A percentile compares a stretch with the other conserved stretches of the same genome.
phyloP scores from a whole-genome alignment of 2,888 invertebrate species.

The Conchocele bisecta region DNA sequence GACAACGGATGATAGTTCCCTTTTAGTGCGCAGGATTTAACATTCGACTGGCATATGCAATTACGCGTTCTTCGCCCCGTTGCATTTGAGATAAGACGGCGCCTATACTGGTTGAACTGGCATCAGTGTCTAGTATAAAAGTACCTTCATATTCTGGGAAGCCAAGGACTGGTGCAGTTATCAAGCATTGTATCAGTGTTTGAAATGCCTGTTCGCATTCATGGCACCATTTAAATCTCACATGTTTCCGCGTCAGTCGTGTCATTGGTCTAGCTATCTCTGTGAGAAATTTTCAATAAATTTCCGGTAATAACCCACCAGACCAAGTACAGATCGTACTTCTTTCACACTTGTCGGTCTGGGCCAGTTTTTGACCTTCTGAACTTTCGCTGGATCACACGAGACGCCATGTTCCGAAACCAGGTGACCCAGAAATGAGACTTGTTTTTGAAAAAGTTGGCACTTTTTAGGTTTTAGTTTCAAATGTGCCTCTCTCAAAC shows the following conservation, averaged over 20 bases:
- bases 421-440: slow-evolving; percentile 27
- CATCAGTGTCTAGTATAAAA: slow-evolving; percentile 56
- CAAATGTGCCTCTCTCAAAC: slow-evolving; percentile 12
- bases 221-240: slow-evolving; percentile 24
- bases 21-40: slow-evolving; percentile 31
- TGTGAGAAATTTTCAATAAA: slow-evolving; percentile 22
- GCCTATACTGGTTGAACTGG: slow-evolving; percentile 54
- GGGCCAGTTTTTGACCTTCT: slow-evolving; percentile 26
- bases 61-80: slow-evolving; percentile 52
- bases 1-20: slow-evolving; percentile 55
- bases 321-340: slow-evolving; percentile 1
- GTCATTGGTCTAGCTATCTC: slow-evolving; percentile 20
- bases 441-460: slow-evolving; percentile 24
- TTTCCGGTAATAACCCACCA: slow-evolving; percentile 12
- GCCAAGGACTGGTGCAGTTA: slow-evolving; percentile 7
- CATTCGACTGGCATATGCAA: slow-evolving; percentile 49
- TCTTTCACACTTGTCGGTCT: slow-evolving; percentile 5
- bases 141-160: slow-evolving; percentile 22
- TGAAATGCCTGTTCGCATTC: slow-evolving; percentile 31
- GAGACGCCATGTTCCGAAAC: slow-evolving; percentile 20
- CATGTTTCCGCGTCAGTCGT: slow-evolving; percentile 10
- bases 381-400: slow-evolving; percentile 19
- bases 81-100: slow-evolving; percentile 55
- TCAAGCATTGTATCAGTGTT: slow-evolving; percentile 9
- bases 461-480: slow-evolving; percentile 38